These are phyloP conservation scores for Labroides dimidiatus DNA, from an alignment of 2,797 vertebrate species.

Conservation along the genomic window DNA sequence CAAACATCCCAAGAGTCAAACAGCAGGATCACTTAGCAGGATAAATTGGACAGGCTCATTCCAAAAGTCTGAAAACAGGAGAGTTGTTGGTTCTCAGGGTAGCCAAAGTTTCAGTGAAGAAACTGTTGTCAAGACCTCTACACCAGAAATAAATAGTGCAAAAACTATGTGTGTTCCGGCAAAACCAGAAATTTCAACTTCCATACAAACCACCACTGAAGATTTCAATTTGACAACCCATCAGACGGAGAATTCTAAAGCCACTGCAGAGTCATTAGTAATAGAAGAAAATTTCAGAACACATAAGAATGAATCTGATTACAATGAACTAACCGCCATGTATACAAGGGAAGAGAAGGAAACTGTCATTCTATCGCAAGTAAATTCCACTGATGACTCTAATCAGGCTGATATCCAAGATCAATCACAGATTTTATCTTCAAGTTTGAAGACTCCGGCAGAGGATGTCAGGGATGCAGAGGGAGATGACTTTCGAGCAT, in stretches of 20 bases:
- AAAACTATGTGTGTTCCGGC: not conserved
- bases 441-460: no score
- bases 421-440: not conserved
- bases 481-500: no score
- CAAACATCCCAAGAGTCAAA: constrained; percentile 2
- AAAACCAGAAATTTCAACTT: not conserved
- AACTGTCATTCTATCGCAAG: not conserved
- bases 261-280: not conserved
- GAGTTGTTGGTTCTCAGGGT: not conserved
- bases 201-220: not conserved
- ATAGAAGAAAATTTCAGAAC: not conserved
- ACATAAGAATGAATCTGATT: not conserved
- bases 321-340: not conserved
- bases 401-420: not conserved
- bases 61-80: constrained; percentile 5
- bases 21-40: not conserved
- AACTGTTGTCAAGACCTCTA: not conserved
- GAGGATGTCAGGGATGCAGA: no score
- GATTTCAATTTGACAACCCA: not conserved
- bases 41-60: constrained; percentile 1
- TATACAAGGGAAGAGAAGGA: not conserved
- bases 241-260: not conserved
- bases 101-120: not conserved
- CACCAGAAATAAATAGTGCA: not conserved
- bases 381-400: not conserved